A percentile compares a stretch with the other conserved stretches of the same genome.
These are phyloP conservation scores for Magallana angulata DNA, from an alignment of 1,140 invertebrate genomes.

Conservation along the genomic window DNA sequence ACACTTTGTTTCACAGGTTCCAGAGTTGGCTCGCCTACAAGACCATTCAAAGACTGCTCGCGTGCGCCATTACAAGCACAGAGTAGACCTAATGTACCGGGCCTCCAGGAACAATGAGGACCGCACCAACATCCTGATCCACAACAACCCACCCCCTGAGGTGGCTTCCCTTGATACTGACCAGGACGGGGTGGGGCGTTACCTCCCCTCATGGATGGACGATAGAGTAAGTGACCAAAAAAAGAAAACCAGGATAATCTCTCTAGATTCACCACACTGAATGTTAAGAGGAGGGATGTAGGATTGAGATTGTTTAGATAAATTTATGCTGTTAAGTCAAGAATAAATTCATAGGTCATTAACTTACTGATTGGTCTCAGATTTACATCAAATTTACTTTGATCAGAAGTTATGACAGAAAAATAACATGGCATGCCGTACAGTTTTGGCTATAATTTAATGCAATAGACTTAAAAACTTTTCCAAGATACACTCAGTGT, in stretches of 20 bases:
- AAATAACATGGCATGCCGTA: too few relatives aligned
- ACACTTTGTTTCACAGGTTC: constrained; percentile 62
- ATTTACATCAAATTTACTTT: too few relatives aligned
- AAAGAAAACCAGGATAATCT: too few relatives aligned
- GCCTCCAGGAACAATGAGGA: constrained; percentile 72
- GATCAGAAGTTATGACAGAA: too few relatives aligned
- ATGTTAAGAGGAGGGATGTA: too few relatives aligned
- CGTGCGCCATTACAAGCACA: constrained; percentile 63
- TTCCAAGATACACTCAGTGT: background rate
- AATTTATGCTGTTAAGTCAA: too few relatives aligned
- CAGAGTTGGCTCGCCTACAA: constrained; percentile 65
- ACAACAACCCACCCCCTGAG: constrained; percentile 73
- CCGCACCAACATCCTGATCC: constrained; percentile 68
- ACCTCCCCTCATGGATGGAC: constrained; percentile 69
- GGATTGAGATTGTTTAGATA: too few relatives aligned
- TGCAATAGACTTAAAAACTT: background rate
- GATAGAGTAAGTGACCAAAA: background rate
- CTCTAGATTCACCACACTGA: too few relatives aligned
- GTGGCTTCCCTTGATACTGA: constrained; percentile 55
- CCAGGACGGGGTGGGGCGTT: constrained; percentile 63
- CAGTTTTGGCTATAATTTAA: too few relatives aligned
- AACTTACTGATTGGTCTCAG: too few relatives aligned
- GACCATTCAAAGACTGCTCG: constrained; percentile 64
- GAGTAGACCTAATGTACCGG: constrained; percentile 74
- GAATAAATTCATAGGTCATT: too few relatives aligned